Evolutionary conservation across 2,888 invertebrate species (phyloP), one percentile per base, ranked within the genome.

Genomic region (Eurytoma adleriae): DNA sequence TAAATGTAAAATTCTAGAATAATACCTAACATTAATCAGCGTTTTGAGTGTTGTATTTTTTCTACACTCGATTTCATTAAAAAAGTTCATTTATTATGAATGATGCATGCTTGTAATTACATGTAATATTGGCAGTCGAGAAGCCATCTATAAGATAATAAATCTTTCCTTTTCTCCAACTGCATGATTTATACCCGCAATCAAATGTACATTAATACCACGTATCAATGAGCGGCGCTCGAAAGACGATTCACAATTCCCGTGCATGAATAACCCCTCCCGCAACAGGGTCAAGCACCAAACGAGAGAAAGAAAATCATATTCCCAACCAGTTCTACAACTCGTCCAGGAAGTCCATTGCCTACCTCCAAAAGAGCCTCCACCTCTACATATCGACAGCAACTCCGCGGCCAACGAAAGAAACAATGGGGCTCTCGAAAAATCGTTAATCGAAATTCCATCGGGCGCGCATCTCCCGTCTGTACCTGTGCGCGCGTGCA

Each of bases 361-460:
- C 24, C 24, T 24, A 1, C 24, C 24, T 24, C 24, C 24, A 24
- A 24, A 24, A 24, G 24, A 24, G 24, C 24, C 24, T 24, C 24
- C 24, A 2, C 24, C n/a, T n/a, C n/a, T n/a, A 24, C 1, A 24
- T 24, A 24, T 24, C 1, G 24, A 2, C 24, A 24, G 24, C 24
- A 24, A 30, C 16, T 50, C n/a, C 13, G 52, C 57, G 24, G 24
- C 24, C 24, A 30, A 61, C 77, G 75, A 75, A 80, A 83, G 56
- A 79, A 64, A 75, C 64, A 82, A 81, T 81, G 78, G 80, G 75
- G 80, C 78, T 20, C 54, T 71, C 61, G 56, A 73, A 77, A 77
- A 80, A 73, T 78, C 27, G 52, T 83, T 86, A 84, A 86, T 85
- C 84, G 82, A 84, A 84, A 85, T 83, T 85, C 84, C 83, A 75